Base-by-base conservation (phyloP, 2,113 vertebrate genomes). In the Syrmaticus mikado region DNA sequence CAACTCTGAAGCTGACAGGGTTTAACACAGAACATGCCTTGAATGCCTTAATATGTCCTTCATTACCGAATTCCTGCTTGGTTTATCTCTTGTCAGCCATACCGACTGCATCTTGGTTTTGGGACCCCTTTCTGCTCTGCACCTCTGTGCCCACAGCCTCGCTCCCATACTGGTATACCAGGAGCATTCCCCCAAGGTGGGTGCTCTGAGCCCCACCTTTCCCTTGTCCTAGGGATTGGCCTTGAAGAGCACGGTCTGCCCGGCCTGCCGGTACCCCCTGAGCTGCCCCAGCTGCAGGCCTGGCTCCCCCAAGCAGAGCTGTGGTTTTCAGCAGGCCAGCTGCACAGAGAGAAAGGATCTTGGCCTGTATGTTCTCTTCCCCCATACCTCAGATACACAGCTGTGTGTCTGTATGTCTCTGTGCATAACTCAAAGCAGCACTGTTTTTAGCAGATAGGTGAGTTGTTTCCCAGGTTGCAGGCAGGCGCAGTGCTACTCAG, bases 1-100 rank as follows among this genome's bases (percentile, higher is more conserved):
- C 55, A 0, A 0, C 36, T 64, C 50, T 53, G 27, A n/a, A n/a
- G 55, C 72, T 71, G 79, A 58, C 19, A 3, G 0, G 0, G 21
- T 58, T 48, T 41, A 41, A 41, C 46, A 17, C 22, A 32, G 36
- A 27, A 58, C 16, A 2, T 73, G 68, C 82, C 78, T 36, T 45
- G 0, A 73, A 87, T 67, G 84, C 90, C 92, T 94, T 92, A 58
- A 53, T 27, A 80, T 89, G 68, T 45, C 55, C 50, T 62, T 61
- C 4, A 2, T 8, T 10, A 12, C 22, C 11, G 27, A 5, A 27
- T 71, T 58, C 32, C 22, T 53, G 60, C 68, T 60, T 72, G 36
- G 40, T 14, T 73, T n/a, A 17, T 77, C 46, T 57, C 45, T 3
- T 3, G 10, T 57, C 52, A 58, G 52, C 57, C 22, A 1, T n/a